A percentile compares a stretch with the other conserved stretches of the same genome.
Conservation (phyloP, 2,113 vertebrate genomes). For the Thinocorus orbignyianus region DNA sequence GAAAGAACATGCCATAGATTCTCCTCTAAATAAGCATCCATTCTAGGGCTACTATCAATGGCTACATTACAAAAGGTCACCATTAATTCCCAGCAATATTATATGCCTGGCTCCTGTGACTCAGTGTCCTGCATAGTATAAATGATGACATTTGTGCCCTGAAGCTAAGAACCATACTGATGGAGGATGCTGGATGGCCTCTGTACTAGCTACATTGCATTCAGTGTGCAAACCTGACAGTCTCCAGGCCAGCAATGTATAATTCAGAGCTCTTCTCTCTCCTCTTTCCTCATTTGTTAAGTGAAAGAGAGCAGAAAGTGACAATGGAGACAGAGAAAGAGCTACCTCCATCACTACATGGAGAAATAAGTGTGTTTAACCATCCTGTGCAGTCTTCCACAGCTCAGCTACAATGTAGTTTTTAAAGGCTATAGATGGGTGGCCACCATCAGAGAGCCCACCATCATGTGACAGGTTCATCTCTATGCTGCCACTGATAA, state of each 20-base stretch:
- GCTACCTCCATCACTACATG: neutral
- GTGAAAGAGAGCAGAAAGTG: neutral
- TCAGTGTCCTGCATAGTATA: neutral
- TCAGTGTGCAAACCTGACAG: neutral
- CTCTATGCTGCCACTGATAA: neutral
- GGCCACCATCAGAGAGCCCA: neutral
- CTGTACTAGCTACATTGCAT: rapidly evolving
- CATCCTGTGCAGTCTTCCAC: neutral
- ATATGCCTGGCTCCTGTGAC: neutral
- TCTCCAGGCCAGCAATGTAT: neutral
- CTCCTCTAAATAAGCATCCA: neutral
- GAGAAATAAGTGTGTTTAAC: neutral
- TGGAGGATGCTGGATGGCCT: neutral
- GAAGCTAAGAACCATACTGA: neutral
- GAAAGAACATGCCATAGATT: neutral
- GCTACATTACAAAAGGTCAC: neutral
- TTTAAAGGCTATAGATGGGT: neutral
- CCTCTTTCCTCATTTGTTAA: neutral
- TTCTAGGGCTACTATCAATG: neutral
- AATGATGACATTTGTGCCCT: neutral
- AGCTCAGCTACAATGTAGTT: neutral
- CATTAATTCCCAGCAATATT: neutral
- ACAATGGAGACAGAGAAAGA: neutral
- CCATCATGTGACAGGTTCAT: neutral
- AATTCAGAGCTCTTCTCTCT: neutral